phyloP scores from a whole-genome alignment of 2,888 invertebrate species.

The Drosophila incognita region DNA sequence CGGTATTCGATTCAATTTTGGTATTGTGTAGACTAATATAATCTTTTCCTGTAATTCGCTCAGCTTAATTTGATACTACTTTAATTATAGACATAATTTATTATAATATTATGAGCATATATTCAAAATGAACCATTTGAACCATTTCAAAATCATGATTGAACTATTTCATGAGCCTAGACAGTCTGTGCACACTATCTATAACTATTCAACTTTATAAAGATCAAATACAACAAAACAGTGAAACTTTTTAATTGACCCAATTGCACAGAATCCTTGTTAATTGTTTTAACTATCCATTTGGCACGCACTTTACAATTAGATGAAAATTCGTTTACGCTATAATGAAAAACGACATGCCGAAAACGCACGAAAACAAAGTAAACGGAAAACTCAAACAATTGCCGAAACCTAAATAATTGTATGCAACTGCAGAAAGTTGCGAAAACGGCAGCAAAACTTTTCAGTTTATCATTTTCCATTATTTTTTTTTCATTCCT shows the following conservation, averaged over 20 bases:
- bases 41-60: fast-evolving
- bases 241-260: conserved; percentile 42
- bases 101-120: neutral
- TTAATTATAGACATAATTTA: neutral
- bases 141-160: neutral
- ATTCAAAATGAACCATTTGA: too few species aligned
- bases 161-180: neutral
- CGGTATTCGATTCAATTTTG: neutral
- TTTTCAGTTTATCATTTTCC: conserved; percentile 63
- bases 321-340: conserved; percentile 38
- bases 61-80: neutral
- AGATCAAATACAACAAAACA: too few species aligned
- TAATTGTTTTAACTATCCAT: conserved; percentile 48
- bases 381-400: conserved; percentile 70
- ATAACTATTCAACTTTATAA: neutral
- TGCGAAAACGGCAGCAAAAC: conserved; percentile 57
- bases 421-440: conserved; percentile 66
- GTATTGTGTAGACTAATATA: neutral
- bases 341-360: conserved; percentile 36
- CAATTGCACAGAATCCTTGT: conserved; percentile 25
- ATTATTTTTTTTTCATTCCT: conserved; percentile 9
- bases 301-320: conserved; percentile 53
- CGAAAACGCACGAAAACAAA: conserved; percentile 56
- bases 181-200: too few species aligned
- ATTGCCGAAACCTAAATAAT: conserved; percentile 66